These are phyloP conservation scores for Lepus townsendii DNA, from an alignment of 2,797 vertebrate genomes.

Conservation along the genomic window DNA sequence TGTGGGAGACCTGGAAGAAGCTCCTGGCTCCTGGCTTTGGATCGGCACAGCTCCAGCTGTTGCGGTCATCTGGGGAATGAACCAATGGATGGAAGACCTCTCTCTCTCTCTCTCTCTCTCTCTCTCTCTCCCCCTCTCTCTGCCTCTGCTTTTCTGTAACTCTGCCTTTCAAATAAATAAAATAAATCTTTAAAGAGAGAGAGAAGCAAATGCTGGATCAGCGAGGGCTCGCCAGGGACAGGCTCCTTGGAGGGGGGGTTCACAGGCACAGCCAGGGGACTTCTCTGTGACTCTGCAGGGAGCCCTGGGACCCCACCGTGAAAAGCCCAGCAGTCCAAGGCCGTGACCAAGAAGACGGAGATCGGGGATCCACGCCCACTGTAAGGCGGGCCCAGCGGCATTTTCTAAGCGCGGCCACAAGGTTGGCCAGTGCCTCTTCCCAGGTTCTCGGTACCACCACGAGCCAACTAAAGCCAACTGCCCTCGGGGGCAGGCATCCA, in stretches of 20 bases:
- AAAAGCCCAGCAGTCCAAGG: neutral
- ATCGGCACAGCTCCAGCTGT: no score
- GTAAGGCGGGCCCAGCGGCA: neutral
- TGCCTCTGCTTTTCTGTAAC: neutral
- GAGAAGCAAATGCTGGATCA: rapidly evolving
- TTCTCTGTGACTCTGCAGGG: neutral
- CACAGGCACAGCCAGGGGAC: neutral
- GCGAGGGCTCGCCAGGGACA: no score
- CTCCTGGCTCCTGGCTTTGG: no score
- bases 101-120: no score
- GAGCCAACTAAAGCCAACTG: neutral
- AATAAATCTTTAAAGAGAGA: no score
- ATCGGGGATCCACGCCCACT: neutral
- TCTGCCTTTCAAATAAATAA: no score
- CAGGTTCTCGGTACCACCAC: rapidly evolving
- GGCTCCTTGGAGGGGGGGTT: neutral
- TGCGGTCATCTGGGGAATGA: no score
- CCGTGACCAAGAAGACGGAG: neutral
- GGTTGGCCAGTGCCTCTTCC: neutral
- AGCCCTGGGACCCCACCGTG: neutral
- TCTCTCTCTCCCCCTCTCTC: no score
- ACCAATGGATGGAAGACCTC: no score
- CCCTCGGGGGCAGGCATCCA: no score
- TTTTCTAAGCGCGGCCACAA: neutral
- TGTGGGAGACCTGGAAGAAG: no score